phyloP scores from a whole-genome alignment of 2,888 invertebrate species.

The Orthosia incerta region DNA sequence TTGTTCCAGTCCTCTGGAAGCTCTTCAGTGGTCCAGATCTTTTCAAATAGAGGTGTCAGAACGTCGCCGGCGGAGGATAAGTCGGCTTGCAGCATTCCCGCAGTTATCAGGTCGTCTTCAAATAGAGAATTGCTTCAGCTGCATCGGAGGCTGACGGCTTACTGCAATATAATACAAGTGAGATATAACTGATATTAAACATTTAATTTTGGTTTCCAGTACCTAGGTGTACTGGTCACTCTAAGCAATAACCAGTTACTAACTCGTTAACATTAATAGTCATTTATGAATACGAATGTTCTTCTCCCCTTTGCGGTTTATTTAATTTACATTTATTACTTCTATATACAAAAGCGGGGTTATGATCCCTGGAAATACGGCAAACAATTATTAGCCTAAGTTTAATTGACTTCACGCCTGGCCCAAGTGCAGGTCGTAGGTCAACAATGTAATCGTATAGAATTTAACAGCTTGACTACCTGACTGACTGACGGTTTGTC shows the following conservation, averaged over 20 bases:
- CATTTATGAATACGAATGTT: constrained; percentile 8
- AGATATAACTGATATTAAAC: too few relatives aligned
- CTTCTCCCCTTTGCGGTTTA: background rate
- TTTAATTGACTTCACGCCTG: constrained; percentile 7
- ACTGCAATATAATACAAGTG: too few relatives aligned
- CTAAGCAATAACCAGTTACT: constrained; percentile 1
- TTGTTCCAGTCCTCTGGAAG: too few relatives aligned
- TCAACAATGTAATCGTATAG: constrained; percentile 1
- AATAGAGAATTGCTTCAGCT: too few relatives aligned
- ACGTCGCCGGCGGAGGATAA: too few relatives aligned
- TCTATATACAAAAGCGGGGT: constrained; percentile 4
- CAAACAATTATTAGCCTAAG: constrained; percentile 1
- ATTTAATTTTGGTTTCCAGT: background rate
- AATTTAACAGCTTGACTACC: constrained; percentile 14
- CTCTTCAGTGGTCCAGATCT: too few relatives aligned
- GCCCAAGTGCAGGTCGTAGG: background rate
- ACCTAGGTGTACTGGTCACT: background rate
- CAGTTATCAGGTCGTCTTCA: too few relatives aligned
- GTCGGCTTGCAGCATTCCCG: too few relatives aligned
- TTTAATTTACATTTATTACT: constrained; percentile 23
- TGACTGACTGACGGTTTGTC: too few relatives aligned
- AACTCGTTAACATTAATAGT: constrained; percentile 10
- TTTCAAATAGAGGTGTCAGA: too few relatives aligned
- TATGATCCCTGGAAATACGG: constrained; percentile 2
- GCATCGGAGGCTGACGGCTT: too few relatives aligned